A percentile compares a stretch with the other conserved stretches of the same genome.
Evolutionary conservation across 2,797 vertebrate species (phyloP).

Genomic region (Siniperca scherzeri): DNA sequence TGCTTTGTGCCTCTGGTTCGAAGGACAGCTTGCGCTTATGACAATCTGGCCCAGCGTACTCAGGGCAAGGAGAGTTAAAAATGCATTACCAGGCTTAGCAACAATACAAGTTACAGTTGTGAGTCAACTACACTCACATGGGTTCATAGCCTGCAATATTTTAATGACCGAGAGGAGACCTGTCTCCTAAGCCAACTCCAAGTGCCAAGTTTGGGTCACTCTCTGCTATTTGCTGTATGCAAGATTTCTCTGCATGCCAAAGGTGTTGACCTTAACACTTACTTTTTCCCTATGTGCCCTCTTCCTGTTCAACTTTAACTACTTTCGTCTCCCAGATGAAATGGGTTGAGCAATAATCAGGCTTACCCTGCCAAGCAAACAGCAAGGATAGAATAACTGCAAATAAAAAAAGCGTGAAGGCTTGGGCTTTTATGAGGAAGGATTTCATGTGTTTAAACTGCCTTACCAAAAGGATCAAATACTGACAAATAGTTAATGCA

Average conservation of each 20-base stretch:
- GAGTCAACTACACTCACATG: slow-evolving; percentile 28
- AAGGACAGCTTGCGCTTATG: slow-evolving; percentile 53
- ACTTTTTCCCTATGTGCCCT: slow-evolving; percentile 34
- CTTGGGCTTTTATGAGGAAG: slow-evolving; percentile 37
- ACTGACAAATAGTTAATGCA: neutral
- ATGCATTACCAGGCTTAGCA: slow-evolving; percentile 54
- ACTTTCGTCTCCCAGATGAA: slow-evolving; percentile 35
- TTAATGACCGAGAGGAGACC: slow-evolving; percentile 25
- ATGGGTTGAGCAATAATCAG: slow-evolving; percentile 41
- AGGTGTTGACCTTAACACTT: slow-evolving; percentile 38
- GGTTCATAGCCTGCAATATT: slow-evolving; percentile 25
- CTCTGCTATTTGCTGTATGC: slow-evolving; percentile 16
- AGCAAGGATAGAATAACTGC: slow-evolving; percentile 20
- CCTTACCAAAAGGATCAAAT: slow-evolving; percentile 16
- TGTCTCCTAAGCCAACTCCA: slow-evolving; percentile 21
- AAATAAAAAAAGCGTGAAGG: slow-evolving; percentile 7
- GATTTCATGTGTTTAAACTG: slow-evolving; percentile 13
- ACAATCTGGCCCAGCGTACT: slow-evolving; percentile 49
- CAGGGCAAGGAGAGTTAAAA: slow-evolving; percentile 55
- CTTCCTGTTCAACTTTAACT: slow-evolving; percentile 17
- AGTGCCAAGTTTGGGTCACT: slow-evolving; percentile 16
- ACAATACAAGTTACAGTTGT: slow-evolving; percentile 39
- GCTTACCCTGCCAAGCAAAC: slow-evolving; percentile 27
- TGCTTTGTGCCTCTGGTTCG: slow-evolving; percentile 51
- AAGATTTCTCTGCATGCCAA: slow-evolving; percentile 31